Conservation (phyloP, 2,888 invertebrate genomes). For the Subacronicta megacephala region DNA sequence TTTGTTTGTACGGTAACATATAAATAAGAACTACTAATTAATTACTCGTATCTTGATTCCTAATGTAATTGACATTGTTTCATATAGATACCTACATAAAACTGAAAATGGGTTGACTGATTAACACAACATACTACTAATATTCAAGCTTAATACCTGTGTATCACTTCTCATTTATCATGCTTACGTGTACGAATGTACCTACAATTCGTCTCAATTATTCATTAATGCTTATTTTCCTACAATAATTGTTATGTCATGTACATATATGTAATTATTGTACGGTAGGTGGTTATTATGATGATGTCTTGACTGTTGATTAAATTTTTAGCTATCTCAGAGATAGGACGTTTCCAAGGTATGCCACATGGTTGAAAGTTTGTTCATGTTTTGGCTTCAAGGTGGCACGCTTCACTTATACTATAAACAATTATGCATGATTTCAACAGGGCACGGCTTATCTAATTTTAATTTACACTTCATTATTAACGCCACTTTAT, state of each 20-base stretch:
- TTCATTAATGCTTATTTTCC: slow-evolving; percentile 51
- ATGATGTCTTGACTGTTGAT: slow-evolving; percentile 63
- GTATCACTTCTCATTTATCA: slow-evolving; percentile 52
- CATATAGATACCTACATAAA: slow-evolving; percentile 8
- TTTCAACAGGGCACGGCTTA: slow-evolving; percentile 83
- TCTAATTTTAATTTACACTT: slow-evolving; percentile 33
- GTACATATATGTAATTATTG: slow-evolving; percentile 42
- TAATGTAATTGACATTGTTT: slow-evolving; percentile 8
- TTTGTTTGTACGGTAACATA: slow-evolving; percentile 7
- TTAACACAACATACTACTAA: slow-evolving; percentile 10
- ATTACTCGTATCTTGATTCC: not conserved
- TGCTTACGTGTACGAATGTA: slow-evolving; percentile 53
- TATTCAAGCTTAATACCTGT: slow-evolving; percentile 29
- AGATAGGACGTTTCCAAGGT: slow-evolving; percentile 98
- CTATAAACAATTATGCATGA: slow-evolving; percentile 75
- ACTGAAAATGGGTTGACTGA: slow-evolving; percentile 30
- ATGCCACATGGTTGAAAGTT: slow-evolving; percentile 84
- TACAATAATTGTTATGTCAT: slow-evolving; percentile 55
- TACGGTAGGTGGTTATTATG: slow-evolving; percentile 36
- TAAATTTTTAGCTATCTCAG: slow-evolving; percentile 94
- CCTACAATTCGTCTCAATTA: slow-evolving; percentile 42
- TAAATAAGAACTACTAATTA: slow-evolving; percentile 11
- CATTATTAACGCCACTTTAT: slow-evolving; percentile 27
- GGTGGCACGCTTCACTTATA: slow-evolving; percentile 82
- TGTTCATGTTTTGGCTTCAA: slow-evolving; percentile 81